Conservation (phyloP, 2,113 vertebrate species). For the Calyptomena viridis region DNA sequence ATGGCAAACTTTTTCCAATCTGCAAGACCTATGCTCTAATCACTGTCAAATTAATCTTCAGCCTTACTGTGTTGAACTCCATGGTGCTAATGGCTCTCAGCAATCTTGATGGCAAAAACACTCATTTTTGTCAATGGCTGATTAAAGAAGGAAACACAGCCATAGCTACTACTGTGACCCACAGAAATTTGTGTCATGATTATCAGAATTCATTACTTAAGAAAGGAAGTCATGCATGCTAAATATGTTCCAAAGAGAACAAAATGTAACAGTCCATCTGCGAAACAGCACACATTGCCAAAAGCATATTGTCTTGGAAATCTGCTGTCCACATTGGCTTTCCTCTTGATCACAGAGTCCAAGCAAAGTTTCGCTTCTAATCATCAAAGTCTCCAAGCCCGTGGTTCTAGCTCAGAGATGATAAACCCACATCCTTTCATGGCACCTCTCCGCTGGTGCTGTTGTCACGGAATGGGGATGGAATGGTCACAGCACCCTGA, state of each 20-base stretch:
- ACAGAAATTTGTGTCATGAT: constrained; percentile 19
- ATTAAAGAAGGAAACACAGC: neutral
- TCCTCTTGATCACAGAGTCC: constrained; percentile 3
- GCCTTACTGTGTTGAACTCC: neutral
- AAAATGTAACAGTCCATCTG: constrained; percentile 67
- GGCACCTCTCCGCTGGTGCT: neutral
- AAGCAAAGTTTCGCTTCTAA: constrained; percentile 48
- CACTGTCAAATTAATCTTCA: neutral
- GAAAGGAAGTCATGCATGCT: constrained; percentile 61
- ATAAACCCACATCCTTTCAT: neutral
- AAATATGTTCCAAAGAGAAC: constrained; percentile 66
- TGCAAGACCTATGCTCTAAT: neutral
- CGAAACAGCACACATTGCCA: constrained; percentile 3
- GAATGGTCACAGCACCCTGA: neutral
- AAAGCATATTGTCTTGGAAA: constrained; percentile 59
- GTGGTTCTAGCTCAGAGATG: neutral
- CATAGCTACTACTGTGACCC: constrained; percentile 17
- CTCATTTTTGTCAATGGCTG: neutral
- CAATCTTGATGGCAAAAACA: neutral
- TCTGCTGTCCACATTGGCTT: constrained; percentile 62
- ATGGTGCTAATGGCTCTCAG: neutral
- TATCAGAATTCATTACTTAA: constrained; percentile 57
- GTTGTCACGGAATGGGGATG: no score
- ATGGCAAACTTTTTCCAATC: neutral
- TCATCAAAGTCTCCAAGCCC: neutral